phyloP scores from a whole-genome alignment of 2,888 invertebrate genomes.

The Stegana nigrithorax region DNA sequence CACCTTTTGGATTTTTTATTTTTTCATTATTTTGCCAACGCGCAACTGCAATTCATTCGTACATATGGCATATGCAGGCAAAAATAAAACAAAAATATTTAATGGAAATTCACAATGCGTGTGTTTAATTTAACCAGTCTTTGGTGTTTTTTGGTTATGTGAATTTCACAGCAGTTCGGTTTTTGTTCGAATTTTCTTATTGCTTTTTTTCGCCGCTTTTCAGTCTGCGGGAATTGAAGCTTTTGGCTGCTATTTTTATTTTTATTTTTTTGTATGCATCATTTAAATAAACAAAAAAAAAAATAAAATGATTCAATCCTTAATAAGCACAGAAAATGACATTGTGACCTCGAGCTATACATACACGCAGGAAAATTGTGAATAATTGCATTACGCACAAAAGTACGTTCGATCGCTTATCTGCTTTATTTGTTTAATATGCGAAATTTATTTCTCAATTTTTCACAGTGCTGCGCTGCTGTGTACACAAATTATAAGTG shows the following conservation, averaged over 20 bases:
- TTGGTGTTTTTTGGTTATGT: background rate
- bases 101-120: background rate
- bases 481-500: too few relatives aligned
- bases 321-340: background rate
- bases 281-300: background rate
- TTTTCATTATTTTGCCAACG: background rate
- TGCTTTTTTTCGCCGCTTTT: background rate
- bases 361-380: background rate
- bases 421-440: too few relatives aligned
- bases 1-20: background rate
- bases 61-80: too few relatives aligned
- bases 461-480: too few relatives aligned
- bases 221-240: too few relatives aligned
- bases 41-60: background rate
- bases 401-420: too few relatives aligned
- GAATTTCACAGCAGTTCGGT: background rate
- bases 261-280: too few relatives aligned
- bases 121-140: background rate
- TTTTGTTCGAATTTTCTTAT: background rate
- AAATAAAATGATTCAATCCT: background rate
- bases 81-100: background rate
- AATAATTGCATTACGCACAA: too few relatives aligned
- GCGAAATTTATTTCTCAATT: background rate
- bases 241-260: too few relatives aligned
- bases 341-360: background rate